Base-by-base conservation (phyloP, 2,797 vertebrate genomes). In the Uromys caudimaculatus region DNA sequence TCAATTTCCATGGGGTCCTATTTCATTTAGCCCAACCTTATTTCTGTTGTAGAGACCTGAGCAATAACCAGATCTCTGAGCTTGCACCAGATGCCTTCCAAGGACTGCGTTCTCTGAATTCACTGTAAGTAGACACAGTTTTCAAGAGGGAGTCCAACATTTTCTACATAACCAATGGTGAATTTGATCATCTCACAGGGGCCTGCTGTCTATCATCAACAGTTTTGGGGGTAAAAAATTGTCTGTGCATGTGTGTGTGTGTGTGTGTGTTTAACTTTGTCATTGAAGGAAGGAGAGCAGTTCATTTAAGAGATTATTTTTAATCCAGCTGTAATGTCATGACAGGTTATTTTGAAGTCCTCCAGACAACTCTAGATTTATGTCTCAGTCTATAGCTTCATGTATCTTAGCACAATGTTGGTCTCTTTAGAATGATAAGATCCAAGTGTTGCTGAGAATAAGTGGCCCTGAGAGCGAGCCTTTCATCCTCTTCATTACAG, bases 31-130 rank as follows among this genome's bases (percentile, higher is more conserved):
- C 82, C 14, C 82, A 93, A 93, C 87, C 32, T 95, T 32, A 7
- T 98, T 98, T 98, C 92, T 98, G 79, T 98, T 98, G 90, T 98
- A 99, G 99, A 98, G 99, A 99, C 98, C 98, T 99, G 98, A 99
- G 99, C 97, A 99, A 99, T 99, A 99, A 99, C 98, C 99, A 99
- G 98, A 99, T 99, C 97, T 99, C 99, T 24, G 99, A 99, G 98
- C 98, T 99, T 84, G 99, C 99, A 84, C 98, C 99, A 16, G 99
- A 99, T 94, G 99, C 99, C 91, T 99, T 99, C 98, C 99, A 99
- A 98, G 99, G 99, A 60, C 99, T 99, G 38, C 99, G 99, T 73
- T 99, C 99, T 54, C 99, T 99, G 97, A 99, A 99, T 98, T 99
- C 99, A 62, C 99, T 99, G 99, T 99, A 98, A 98, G 99, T 99